These are phyloP conservation scores for Characodon lateralis DNA, from an alignment of 2,797 vertebrate genomes.

Conservation along the genomic window DNA sequence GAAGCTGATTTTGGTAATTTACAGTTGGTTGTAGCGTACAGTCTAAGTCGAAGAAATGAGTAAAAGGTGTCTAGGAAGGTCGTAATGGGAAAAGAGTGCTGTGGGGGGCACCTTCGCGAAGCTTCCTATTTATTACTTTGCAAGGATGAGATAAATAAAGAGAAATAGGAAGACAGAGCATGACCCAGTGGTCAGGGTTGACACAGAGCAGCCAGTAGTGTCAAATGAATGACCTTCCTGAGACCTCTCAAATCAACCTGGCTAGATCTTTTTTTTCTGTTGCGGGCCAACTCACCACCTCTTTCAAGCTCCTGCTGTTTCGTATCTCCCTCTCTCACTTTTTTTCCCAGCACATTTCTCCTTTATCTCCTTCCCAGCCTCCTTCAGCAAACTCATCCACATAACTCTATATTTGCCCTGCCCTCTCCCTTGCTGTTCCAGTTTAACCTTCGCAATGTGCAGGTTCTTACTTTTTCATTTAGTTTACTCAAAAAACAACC, in stretches of 20 bases:
- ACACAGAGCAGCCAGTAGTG: constrained; percentile 44
- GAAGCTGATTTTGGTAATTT: background rate
- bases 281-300: constrained; percentile 26
- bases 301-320: constrained; percentile 19
- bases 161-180: constrained; percentile 12
- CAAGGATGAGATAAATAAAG: constrained; percentile 15
- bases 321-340: background rate
- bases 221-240: constrained; percentile 73
- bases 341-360: constrained; percentile 31
- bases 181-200: constrained; percentile 37
- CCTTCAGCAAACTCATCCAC: constrained; percentile 47
- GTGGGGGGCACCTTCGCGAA: constrained; percentile 26
- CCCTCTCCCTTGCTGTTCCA: constrained; percentile 42
- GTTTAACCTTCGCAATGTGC: constrained; percentile 71
- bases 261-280: constrained; percentile 39
- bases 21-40: background rate
- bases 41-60: background rate
- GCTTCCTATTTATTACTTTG: constrained; percentile 29
- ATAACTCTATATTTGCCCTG: constrained; percentile 20
- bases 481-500: constrained; percentile 48
- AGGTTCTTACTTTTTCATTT: constrained; percentile 66
- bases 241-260: constrained; percentile 66
- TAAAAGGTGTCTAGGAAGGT: background rate
- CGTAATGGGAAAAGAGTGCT: constrained; percentile 5
- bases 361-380: constrained; percentile 35